These are phyloP conservation scores for Desoria tigrina DNA, from an alignment of 2,888 invertebrate genomes.

Conservation along the genomic window DNA sequence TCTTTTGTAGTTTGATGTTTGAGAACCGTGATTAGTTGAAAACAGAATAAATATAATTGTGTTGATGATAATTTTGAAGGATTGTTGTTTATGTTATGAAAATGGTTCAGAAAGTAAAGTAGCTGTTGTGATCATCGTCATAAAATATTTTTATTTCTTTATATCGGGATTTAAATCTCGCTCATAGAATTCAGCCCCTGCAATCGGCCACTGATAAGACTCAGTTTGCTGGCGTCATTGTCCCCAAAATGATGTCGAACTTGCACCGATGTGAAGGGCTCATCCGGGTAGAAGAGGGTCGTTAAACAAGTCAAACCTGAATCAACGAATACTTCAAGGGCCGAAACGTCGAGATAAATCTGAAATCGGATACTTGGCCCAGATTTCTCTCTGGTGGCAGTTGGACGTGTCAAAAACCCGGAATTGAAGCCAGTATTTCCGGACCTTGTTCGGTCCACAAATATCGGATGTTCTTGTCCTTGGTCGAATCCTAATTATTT, in stretches of 20 bases:
- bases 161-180: not conserved
- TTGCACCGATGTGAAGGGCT: constrained; percentile 27
- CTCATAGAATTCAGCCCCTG: constrained; percentile 19
- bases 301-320: constrained; percentile 44
- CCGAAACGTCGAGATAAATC: constrained; percentile 41
- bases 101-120: too few species aligned
- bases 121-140: too few species aligned
- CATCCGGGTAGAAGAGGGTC: constrained; percentile 39
- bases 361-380: constrained; percentile 24
- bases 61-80: too few species aligned
- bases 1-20: too few species aligned
- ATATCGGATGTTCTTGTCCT: not conserved
- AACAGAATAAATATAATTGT: too few species aligned
- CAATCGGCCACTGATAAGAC: constrained; percentile 3
- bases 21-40: too few species aligned
- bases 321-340: constrained; percentile 49
- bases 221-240: constrained; percentile 14
- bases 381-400: constrained; percentile 22
- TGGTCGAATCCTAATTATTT: constrained; percentile 12
- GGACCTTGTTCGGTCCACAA: constrained; percentile 35
- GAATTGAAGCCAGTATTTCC: constrained; percentile 33
- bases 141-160: not conserved
- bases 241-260: constrained; percentile 26
- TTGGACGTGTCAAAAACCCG: constrained; percentile 16
- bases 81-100: too few species aligned